Evolutionary conservation across 2,113 vertebrate genomes (phyloP), one percentile per base, ranked within the genome.

Genomic region (Protobothrops flavoviridis): DNA sequence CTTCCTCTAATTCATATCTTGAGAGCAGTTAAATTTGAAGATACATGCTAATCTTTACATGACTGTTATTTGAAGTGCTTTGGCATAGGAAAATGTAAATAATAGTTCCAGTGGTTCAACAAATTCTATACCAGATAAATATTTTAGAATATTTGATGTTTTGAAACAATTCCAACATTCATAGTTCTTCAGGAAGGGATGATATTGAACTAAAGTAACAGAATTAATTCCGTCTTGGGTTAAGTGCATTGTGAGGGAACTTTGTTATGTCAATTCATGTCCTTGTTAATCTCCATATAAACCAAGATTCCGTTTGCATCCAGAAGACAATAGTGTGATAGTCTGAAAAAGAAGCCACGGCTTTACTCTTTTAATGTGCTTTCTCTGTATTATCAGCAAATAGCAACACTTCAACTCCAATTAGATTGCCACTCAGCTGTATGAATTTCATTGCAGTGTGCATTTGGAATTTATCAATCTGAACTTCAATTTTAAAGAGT

Each of bases 31-130:
- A 91, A 92, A 17, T 24, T 94, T 93, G 56, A 17, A 85, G 89
- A 94, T 56, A 11, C 48, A 64, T 90, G 43, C 12, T 10, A 87
- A 53, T 93, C 64, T 87, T 55, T 26, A 29, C n/a, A 45, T 20
- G 94, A 94, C 85, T 93, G 91, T n/a, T 91, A 50, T 93, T 92
- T 52, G 85, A n/a, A 85, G 33, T 23, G 26, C 43, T 74, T 90
- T 59, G 74, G 88, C 55, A 86, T 39, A 52, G 12, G 90, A 86
- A 93, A 93, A 93, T 86, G 69, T 59, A 93, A 89, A 85, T 90
- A 90, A 90, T 50, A 61, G 88, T 90, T 93, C 12, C 69, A 86
- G 3, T 86, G 45, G 64, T 90, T 33, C 81, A 93, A 6, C 43
- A 87, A 0, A 91, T 91, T 91, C 93, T 89, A 92, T 86, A 91